These are phyloP conservation scores for Knipowitschia caucasica DNA, from an alignment of 2,797 vertebrate species.

Conservation along the genomic window DNA sequence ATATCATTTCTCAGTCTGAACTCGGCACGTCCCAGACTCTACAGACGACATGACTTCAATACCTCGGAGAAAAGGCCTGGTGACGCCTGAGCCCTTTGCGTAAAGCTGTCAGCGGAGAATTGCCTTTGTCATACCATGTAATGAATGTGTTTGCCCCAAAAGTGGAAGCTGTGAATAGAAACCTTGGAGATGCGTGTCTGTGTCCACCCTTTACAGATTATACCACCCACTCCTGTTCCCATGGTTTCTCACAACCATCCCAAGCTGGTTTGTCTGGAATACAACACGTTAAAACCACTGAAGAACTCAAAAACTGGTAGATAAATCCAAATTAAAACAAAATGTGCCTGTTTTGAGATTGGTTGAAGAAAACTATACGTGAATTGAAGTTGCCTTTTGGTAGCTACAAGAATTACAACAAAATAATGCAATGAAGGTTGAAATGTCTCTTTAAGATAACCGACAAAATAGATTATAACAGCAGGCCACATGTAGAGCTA, in stretches of 20 bases:
- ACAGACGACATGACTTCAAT: too few species aligned
- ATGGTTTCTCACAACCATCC: constrained; percentile 69
- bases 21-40: too few species aligned
- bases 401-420: neutral
- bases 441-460: neutral
- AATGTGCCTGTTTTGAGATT: constrained; percentile 27
- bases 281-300: constrained; percentile 48
- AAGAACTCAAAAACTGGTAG: constrained; percentile 41
- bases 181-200: constrained; percentile 10
- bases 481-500: neutral
- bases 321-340: constrained; percentile 34
- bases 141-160: constrained; percentile 60
- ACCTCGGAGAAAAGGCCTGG: too few species aligned
- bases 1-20: too few species aligned
- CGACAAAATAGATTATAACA: neutral
- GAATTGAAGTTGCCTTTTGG: neutral
- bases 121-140: constrained; percentile 62
- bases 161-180: constrained; percentile 25
- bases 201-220: constrained; percentile 40
- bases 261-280: constrained; percentile 39
- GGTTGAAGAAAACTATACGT: neutral
- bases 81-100: too few species aligned
- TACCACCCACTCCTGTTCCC: constrained; percentile 46
- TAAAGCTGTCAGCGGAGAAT: constrained; percentile 68
- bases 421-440: neutral